Percentiles rank a stretch among this genome's conserved stretches.
phyloP scores from a whole-genome alignment of 64 coral and sea anemone genomes.

The Catalaphyllia jardinei region DNA sequence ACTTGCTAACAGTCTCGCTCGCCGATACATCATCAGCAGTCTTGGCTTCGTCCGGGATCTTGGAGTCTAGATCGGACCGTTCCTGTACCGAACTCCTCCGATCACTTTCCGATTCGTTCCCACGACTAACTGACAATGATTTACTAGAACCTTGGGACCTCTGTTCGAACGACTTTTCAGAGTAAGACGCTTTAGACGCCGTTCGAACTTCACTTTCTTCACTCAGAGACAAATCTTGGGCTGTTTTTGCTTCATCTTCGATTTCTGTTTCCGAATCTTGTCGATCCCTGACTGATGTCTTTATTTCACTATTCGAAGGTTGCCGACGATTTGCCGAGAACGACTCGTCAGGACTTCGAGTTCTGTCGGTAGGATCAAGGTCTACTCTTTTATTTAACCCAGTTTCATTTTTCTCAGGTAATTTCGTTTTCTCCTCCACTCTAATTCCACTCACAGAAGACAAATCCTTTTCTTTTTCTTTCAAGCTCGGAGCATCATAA shows the following conservation, averaged over 20 bases:
- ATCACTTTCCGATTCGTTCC: conserved; percentile 1
- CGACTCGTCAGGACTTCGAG: not conserved
- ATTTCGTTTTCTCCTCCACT: not conserved
- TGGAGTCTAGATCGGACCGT: not conserved
- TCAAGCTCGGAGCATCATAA: conserved; percentile 1
- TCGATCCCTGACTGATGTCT: not conserved
- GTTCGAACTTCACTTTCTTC: conserved; percentile 40
- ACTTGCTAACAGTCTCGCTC: conserved; percentile 18
- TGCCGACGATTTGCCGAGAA: not conserved
- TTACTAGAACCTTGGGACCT: conserved; percentile 6
- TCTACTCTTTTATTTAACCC: not conserved
- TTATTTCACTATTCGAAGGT: not conserved
- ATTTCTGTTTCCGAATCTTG: conserved; percentile 25
- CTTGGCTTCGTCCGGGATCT: conserved; percentile 49
- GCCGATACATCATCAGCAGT: conserved; percentile 28
- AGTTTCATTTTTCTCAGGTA: not conserved
- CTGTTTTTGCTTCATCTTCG: conserved; percentile 45
- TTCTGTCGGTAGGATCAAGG: not conserved
- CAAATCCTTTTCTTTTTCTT: conserved; percentile 5
- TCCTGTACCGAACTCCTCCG: not conserved
- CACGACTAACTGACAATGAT: not conserved
- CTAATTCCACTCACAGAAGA: not conserved
- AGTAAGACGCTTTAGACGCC: conserved; percentile 24
- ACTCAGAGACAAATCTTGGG: conserved; percentile 43
- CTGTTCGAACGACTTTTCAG: not conserved